Percentiles rank a stretch among this genome's conserved stretches.
phyloP scores from a whole-genome alignment of 2,797 vertebrate genomes.

The Aphelocoma californica region DNA sequence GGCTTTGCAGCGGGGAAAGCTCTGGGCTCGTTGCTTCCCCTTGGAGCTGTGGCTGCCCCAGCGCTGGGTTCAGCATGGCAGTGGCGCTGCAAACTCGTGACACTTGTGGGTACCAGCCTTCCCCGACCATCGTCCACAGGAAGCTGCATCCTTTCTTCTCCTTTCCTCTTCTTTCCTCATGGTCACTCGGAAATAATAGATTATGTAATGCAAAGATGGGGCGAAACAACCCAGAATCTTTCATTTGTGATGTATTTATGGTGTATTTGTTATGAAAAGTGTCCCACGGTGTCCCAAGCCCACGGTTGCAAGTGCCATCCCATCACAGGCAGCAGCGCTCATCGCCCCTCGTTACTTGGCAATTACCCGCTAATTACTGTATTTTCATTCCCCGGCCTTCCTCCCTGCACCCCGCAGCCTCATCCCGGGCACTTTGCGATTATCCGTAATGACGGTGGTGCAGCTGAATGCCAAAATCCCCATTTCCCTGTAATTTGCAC shows the following conservation, averaged over 20 bases:
- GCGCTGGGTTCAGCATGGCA: background rate
- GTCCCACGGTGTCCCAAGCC: background rate
- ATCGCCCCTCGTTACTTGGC: background rate
- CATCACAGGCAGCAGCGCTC: background rate
- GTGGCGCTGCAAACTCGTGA: accelerated
- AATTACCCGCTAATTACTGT: slow-evolving; percentile 62
- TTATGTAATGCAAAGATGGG: background rate
- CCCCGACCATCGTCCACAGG: background rate
- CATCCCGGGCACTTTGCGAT: background rate
- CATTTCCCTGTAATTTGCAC: background rate
- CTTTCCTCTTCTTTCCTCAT: background rate
- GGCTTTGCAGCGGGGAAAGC: background rate
- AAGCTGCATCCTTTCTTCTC: background rate
- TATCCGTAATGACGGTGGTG: slow-evolving; percentile 19
- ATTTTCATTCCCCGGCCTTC: background rate
- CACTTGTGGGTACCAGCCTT: background rate
- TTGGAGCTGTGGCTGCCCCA: background rate
- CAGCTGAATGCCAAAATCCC: slow-evolving; percentile 36
- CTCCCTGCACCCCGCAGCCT: background rate
- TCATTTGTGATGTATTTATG: background rate
- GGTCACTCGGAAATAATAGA: background rate
- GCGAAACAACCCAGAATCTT: background rate
- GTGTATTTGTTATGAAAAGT: background rate
- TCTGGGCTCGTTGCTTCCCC: background rate
- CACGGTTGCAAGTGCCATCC: background rate